These are phyloP conservation scores for Artemia sp. DNA, from an alignment of 2,888 invertebrate species.

Conservation along the genomic window DNA sequence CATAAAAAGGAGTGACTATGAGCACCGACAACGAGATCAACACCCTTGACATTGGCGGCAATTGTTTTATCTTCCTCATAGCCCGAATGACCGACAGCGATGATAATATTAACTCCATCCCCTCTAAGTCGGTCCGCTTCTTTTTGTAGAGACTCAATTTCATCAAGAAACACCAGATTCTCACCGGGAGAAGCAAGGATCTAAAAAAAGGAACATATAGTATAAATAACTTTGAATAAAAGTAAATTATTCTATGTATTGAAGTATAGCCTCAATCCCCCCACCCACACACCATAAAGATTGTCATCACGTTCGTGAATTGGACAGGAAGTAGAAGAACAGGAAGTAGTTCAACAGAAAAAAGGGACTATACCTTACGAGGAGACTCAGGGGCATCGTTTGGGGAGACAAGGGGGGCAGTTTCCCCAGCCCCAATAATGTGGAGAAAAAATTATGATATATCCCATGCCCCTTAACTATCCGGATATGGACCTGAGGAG, in stretches of 20 bases:
- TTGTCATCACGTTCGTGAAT: neutral
- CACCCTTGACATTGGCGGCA: slow-evolving; percentile 45
- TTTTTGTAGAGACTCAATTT: slow-evolving; percentile 45
- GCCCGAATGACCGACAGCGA: slow-evolving; percentile 68
- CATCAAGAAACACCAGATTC: slow-evolving; percentile 48
- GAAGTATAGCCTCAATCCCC: neutral
- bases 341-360: too few relatives aligned
- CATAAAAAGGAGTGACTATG: slow-evolving; percentile 66
- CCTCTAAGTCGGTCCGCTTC: slow-evolving; percentile 45
- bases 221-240: slow-evolving; percentile 15
- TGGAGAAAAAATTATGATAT: too few relatives aligned
- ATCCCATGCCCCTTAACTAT: too few relatives aligned
- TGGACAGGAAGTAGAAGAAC: too few relatives aligned
- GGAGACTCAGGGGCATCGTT: too few relatives aligned
- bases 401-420: too few relatives aligned
- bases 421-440: too few relatives aligned
- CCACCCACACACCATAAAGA: slow-evolving; percentile 15
- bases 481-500: too few relatives aligned
- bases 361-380: too few relatives aligned
- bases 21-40: slow-evolving; percentile 69
- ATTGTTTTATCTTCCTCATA: slow-evolving; percentile 42
- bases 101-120: slow-evolving; percentile 53
- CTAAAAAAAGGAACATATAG: slow-evolving; percentile 33
- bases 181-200: slow-evolving; percentile 45
- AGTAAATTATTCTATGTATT: neutral